Conservation (phyloP, 2,113 vertebrate genomes). For the Pangasianodon hypophthalmus region DNA sequence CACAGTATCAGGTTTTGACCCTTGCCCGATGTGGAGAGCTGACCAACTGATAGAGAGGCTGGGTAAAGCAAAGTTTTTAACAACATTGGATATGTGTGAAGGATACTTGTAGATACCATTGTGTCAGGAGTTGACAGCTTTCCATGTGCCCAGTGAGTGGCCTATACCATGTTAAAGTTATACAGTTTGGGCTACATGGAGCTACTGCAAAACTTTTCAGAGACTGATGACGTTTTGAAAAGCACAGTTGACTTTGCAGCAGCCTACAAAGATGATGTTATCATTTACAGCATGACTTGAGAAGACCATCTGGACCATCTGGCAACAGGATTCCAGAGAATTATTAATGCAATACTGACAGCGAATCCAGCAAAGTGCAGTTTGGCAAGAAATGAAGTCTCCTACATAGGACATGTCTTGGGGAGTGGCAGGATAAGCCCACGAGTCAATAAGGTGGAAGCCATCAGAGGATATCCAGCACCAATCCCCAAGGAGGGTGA, state of each 20-base stretch:
- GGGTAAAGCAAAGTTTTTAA: constrained; percentile 21
- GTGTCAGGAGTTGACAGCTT: neutral
- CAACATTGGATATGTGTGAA: constrained; percentile 15
- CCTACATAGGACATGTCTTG: neutral
- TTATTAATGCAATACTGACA: neutral
- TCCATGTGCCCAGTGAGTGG: constrained; percentile 9
- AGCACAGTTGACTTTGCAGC: neutral
- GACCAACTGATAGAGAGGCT: constrained; percentile 26
- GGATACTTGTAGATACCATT: constrained; percentile 30
- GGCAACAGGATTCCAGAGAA: neutral
- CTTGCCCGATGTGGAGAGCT: constrained; percentile 31
- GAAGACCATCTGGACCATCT: constrained; percentile 2
- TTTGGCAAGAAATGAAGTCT: neutral
- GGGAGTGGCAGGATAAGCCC: neutral
- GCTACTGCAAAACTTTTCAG: constrained; percentile 14
- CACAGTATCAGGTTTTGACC: constrained; percentile 35
- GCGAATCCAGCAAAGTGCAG: constrained; percentile 4
- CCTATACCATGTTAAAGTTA: neutral
- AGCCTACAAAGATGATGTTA: constrained; percentile 28
- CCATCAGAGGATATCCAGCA: neutral
- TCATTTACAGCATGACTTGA: constrained; percentile 25
- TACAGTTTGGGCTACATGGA: neutral
- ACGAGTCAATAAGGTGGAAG: constrained; percentile 20
- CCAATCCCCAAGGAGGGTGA: neutral
- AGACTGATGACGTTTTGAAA: constrained; percentile 3